Conservation (phyloP, 2,888 invertebrate species). For the Hypercompe scribonia region DNA sequence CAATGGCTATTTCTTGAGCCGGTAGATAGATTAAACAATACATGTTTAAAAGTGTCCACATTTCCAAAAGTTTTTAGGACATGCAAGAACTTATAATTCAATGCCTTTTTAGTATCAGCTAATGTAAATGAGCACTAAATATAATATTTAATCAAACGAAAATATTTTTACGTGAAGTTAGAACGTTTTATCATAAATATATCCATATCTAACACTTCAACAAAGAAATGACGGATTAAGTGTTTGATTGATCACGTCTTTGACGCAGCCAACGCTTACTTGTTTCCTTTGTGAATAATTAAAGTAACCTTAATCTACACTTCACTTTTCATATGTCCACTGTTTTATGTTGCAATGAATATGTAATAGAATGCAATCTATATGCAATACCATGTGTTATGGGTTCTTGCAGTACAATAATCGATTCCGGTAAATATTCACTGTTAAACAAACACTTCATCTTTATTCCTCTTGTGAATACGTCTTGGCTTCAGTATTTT, state of each 20-base stretch:
- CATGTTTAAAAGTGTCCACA: background rate
- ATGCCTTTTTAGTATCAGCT: too few relatives aligned
- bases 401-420: too few relatives aligned
- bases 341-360: background rate
- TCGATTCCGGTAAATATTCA: too few relatives aligned
- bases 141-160: background rate
- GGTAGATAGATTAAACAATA: background rate
- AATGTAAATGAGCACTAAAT: background rate
- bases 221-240: background rate
- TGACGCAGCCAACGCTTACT: background rate
- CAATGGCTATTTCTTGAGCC: background rate
- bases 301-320: background rate
- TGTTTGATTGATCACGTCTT: background rate
- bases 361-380: too few relatives aligned
- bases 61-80: too few relatives aligned
- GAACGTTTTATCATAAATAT: background rate
- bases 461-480: background rate
- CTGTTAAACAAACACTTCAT: background rate
- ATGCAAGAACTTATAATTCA: too few relatives aligned
- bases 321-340: background rate
- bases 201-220: background rate
- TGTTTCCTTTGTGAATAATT: background rate
- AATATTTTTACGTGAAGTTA: background rate
- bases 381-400: too few relatives aligned
- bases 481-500: background rate